Evolutionary conservation across 1,140 invertebrate genomes (phyloP).

Genomic region (Condylostylus longicornis): DNA sequence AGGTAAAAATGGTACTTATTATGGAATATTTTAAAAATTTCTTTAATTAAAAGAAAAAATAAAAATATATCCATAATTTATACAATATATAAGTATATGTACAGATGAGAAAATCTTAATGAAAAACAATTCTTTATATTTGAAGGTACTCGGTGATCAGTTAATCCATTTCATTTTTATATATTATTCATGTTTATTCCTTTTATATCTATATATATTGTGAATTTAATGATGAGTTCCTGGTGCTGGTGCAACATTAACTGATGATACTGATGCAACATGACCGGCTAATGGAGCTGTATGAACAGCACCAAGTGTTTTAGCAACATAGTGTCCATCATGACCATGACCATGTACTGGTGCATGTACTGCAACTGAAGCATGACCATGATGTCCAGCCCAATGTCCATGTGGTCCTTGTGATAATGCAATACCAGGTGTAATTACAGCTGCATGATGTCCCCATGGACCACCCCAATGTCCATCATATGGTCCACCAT

Average conservation of each 20-base stretch:
- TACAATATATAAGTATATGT: too few relatives aligned
- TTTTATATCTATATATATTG: background rate
- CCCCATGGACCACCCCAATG: conserved; percentile 10
- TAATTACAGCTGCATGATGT: background rate
- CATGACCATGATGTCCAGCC: conserved; percentile 9
- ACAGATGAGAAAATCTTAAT: too few relatives aligned
- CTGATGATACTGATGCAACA: background rate
- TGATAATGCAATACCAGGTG: conserved; percentile 25
- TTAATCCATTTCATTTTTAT: background rate
- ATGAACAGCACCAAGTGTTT: conserved; percentile 27
- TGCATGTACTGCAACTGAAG: background rate
- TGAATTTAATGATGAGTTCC: conserved; percentile 19
- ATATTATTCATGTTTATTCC: too few relatives aligned
- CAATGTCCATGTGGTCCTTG: conserved; percentile 20
- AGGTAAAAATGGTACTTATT: too few relatives aligned
- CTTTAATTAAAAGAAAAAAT: too few relatives aligned
- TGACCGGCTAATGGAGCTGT: conserved; percentile 26
- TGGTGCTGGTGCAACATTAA: conserved; percentile 29
- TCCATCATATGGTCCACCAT: conserved; percentile 19
- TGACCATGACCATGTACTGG: background rate
- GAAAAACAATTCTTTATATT: too few relatives aligned
- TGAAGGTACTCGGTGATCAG: too few relatives aligned
- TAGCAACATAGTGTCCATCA: conserved; percentile 21
- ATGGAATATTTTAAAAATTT: too few relatives aligned
- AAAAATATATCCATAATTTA: too few relatives aligned